Base-by-base conservation (phyloP, 1,140 invertebrate species). In the Drosophila sturtevanti region DNA sequence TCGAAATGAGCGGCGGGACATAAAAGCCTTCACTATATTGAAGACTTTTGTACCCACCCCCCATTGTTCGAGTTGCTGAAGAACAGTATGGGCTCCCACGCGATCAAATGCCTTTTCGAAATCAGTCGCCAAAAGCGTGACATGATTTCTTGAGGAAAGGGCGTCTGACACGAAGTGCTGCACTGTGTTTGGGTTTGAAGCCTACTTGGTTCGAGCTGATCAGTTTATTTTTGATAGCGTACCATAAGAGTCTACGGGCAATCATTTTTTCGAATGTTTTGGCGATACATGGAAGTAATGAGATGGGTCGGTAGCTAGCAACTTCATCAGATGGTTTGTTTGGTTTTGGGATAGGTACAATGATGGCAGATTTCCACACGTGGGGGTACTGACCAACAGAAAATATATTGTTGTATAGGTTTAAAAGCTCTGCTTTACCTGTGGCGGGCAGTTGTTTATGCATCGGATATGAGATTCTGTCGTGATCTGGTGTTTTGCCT, bases 251-350 rank as follows among this genome's bases (percentile, higher is more conserved):
- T 14, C 65, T 31, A 12, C 16, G 41, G 21, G 65, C 22, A 0
- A 74, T 27, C 14, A 74, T 74, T 63, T 74, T 74, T 68, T 74
- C 71, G 2, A 74, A 21, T 27, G 65, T 66, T 52, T 52, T 52
- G 51, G 21, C 22, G 21, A 52, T 24, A 52, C 22, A 24, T 22
- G 48, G 22, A 4, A 69, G 48, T 54, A 74, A 16, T n/a, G 66
- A 74, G 14, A 72, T 72, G 10, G 69, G 69, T 22, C 69, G 31
- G 18, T 21, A 64, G 27, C 62, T 64, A 41, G 44, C n/a, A n/a
- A n/a, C n/a, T n/a, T n/a, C n/a, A n/a, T n/a, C n/a, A n/a, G n/a
- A n/a, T n/a, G n/a, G n/a, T n/a, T n/a, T n/a, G n/a, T n/a, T n/a
- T n/a, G n/a, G n/a, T n/a, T n/a, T n/a, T n/a, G n/a, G n/a, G n/a